Evolutionary conservation across 2,797 vertebrate species (phyloP).

Genomic region (Takifugu rubripes): DNA sequence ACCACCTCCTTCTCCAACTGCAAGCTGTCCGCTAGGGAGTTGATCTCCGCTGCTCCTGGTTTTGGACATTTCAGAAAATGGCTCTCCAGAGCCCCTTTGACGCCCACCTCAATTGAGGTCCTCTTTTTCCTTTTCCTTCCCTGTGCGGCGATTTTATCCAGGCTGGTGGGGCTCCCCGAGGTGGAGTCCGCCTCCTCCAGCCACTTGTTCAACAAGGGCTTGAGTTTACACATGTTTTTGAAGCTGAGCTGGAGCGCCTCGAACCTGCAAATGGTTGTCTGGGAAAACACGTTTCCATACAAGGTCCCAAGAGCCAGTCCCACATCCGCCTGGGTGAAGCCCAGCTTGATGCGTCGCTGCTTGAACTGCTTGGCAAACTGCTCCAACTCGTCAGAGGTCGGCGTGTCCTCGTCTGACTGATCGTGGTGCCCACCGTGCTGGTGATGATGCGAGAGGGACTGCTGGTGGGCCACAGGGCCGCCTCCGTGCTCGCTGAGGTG

Average conservation of each 20-base stretch:
- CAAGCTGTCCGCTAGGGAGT: constrained; percentile 93
- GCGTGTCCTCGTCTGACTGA: constrained; percentile 97
- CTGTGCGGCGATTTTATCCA: constrained; percentile 98
- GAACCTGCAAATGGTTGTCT: constrained; percentile 98
- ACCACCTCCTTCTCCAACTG: constrained; percentile 99
- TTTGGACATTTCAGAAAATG: constrained; percentile 99
- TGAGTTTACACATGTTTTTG: constrained; percentile 99
- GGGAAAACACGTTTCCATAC: constrained; percentile 94
- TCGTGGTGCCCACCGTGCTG: constrained; percentile 84
- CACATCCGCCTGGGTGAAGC: constrained; percentile 96
- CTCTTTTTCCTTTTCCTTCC: constrained; percentile 97
- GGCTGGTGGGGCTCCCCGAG: constrained; percentile 95
- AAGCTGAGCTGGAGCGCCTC: constrained; percentile 99
- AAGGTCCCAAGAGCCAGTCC: constrained; percentile 91
- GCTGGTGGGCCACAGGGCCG: constrained; percentile 75
- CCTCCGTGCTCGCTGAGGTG: constrained; percentile 82
- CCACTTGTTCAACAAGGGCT: constrained; percentile 99
- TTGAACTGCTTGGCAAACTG: constrained; percentile 99
- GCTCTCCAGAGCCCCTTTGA: constrained; percentile 97
- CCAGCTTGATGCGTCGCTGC: constrained; percentile 94
- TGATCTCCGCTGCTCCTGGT: constrained; percentile 95
- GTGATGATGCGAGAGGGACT: constrained; percentile 71
- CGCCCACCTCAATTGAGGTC: constrained; percentile 98
- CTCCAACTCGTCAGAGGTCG: constrained; percentile 98
- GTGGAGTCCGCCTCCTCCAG: constrained; percentile 98